Evolutionary conservation across 1,140 invertebrate species (phyloP), one percentile per base, ranked within the genome.

Genomic region (Bombus affinis): DNA sequence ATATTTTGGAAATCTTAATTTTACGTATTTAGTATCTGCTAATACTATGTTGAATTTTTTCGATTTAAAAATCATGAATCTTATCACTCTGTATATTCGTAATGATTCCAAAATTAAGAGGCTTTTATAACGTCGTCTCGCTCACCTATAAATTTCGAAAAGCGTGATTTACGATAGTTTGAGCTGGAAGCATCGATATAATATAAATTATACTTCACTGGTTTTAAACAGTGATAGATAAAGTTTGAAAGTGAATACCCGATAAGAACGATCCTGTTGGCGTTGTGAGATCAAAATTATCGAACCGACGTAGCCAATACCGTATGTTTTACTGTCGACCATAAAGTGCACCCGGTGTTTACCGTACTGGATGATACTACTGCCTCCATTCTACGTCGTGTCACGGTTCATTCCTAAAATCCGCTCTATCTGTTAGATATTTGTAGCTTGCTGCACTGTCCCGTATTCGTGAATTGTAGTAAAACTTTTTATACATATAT

Each of bases 281-380:
- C 18, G n/a, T 42, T n/a, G 25, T 70, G 75, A 75, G 81, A 85
- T 81, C 73, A 53, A 85, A 81, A 89, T 89, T 88, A 77, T 66
- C 68, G 76, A 73, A 72, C 70, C 82, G 59, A 59, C 73, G 73
- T 73, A 74, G 65, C 44, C 82, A 65, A 73, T 85, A 80, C 35
- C 66, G 44, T 85, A 81, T 68, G 88, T 88, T 89, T 88, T 83
- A 89, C 78, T 70, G 73, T 53, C 86, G 73, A 42, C 79, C 86
- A 74, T 89, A 89, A 89, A 89, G 81, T 53, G 86, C 86, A 89
- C 57, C 80, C 77, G 86, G 86, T 84, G 88, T 89, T 89, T 83
- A 57, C 76, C 62, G 62, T 73, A 65, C 53, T 35, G 66, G 72
- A 68, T 73, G 62, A 78, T 83, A 62, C 32, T 10, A 37, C 44